Evolutionary conservation across 1,140 invertebrate species (phyloP).

Genomic region (Bombyx mandarina): DNA sequence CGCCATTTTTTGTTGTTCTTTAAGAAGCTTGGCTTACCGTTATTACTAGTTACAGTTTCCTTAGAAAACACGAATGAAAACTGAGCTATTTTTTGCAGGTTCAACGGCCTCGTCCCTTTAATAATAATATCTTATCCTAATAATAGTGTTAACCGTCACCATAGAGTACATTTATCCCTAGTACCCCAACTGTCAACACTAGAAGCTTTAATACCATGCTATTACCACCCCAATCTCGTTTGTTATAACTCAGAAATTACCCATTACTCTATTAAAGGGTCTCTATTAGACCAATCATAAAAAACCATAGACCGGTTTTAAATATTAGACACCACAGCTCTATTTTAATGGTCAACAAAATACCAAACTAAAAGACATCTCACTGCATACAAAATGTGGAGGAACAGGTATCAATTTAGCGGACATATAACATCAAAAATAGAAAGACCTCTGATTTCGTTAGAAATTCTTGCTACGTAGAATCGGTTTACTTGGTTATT

Average conservation of each 20-base stretch:
- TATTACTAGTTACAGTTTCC: too few species aligned
- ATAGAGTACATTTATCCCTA: conserved; percentile 30
- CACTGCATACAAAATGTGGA: not conserved
- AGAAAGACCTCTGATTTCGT: too few species aligned
- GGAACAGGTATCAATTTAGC: not conserved
- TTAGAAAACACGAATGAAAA: too few species aligned
- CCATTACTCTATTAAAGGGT: conserved; percentile 41
- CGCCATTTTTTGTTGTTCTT: too few species aligned
- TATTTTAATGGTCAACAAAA: conserved; percentile 20
- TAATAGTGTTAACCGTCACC: conserved; percentile 8
- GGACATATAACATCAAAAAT: too few species aligned
- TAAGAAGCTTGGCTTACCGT: too few species aligned
- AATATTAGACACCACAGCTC: conserved; percentile 19
- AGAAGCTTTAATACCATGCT: conserved; percentile 45
- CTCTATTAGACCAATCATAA: conserved; percentile 13
- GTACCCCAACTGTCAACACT: conserved; percentile 45
- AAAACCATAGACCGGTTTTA: conserved; percentile 13
- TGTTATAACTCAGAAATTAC: conserved; percentile 61
- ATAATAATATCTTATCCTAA: not conserved
- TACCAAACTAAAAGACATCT: conserved; percentile 9
- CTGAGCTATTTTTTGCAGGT: too few species aligned
- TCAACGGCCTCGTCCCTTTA: too few species aligned
- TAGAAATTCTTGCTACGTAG: too few species aligned
- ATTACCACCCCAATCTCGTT: conserved; percentile 54
- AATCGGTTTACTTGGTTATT: too few species aligned